These are phyloP conservation scores for Galbula dea DNA, from an alignment of 2,113 vertebrate species.

Conservation along the genomic window DNA sequence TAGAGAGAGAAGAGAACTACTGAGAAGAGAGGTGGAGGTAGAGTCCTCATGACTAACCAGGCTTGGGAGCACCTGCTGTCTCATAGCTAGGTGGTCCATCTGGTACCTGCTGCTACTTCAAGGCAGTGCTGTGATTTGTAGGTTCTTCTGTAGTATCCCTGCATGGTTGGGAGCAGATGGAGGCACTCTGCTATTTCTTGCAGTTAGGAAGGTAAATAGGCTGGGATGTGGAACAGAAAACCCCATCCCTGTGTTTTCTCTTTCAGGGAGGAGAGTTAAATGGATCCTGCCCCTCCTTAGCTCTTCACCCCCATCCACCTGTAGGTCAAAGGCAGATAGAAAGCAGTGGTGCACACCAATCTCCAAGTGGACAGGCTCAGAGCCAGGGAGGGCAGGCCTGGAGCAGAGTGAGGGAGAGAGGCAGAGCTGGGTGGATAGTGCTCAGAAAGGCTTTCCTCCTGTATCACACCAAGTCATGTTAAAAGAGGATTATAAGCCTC, in stretches of 20 bases:
- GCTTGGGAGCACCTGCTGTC: slow-evolving; percentile 45
- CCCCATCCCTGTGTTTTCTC: not conserved
- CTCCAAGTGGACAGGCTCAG: not conserved
- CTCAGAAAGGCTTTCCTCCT: not conserved
- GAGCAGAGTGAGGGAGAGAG: not conserved
- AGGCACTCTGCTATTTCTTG: not conserved
- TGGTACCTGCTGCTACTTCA: slow-evolving; percentile 11
- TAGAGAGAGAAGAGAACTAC: not conserved
- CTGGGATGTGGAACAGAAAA: not conserved
- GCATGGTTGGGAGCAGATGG: not conserved
- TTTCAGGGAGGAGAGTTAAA: not conserved
- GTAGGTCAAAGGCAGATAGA: not conserved
- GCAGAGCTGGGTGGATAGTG: not conserved
- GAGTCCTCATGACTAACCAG: slow-evolving; percentile 30
- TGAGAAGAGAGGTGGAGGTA: not conserved
- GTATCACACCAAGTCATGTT: not conserved
- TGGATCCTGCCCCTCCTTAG: not conserved
- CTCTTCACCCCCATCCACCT: not conserved
- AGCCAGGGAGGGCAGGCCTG: not conserved
- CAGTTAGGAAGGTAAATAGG: not conserved
- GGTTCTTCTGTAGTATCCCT: slow-evolving; percentile 24
- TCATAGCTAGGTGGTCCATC: slow-evolving; percentile 45
- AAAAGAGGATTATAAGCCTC: not conserved
- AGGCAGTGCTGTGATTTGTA: slow-evolving; percentile 47
- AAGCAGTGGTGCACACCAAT: not conserved